Conservation (phyloP, 2,113 vertebrate genomes). For the Elaphurus davidianus region DNA sequence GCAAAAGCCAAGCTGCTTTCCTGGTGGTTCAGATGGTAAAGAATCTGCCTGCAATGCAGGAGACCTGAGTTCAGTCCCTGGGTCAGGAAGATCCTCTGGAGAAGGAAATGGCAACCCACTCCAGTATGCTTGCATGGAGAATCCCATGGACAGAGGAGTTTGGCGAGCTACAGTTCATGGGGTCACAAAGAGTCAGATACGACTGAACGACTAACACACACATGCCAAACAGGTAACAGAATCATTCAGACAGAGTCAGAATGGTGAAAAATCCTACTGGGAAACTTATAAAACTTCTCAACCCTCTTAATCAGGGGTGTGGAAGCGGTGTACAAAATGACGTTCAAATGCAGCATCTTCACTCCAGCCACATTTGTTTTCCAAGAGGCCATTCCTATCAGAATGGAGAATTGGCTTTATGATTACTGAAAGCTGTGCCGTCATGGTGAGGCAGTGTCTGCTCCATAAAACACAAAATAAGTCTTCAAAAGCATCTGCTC, state of each 20-base stretch:
- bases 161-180: neutral
- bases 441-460: neutral
- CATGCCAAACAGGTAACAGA: neutral
- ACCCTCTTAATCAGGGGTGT: neutral
- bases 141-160: neutral
- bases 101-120: neutral
- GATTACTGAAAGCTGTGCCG: neutral
- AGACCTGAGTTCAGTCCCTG: neutral
- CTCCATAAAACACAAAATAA: neutral
- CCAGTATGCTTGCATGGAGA: neutral
- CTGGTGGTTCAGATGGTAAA: neutral
- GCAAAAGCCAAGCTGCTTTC: neutral
- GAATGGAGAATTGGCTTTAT: neutral
- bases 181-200: neutral
- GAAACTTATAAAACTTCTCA: neutral
- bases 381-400: neutral
- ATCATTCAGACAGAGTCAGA: neutral
- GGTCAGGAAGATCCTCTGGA: neutral
- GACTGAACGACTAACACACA: accelerated
- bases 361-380: neutral
- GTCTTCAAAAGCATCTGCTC: neutral
- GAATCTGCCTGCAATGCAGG: neutral
- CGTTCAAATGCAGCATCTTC: neutral
- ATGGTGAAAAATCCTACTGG: neutral
- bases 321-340: neutral